Conservation (phyloP, 2,113 vertebrate species). For the Crocuta crocuta region DNA sequence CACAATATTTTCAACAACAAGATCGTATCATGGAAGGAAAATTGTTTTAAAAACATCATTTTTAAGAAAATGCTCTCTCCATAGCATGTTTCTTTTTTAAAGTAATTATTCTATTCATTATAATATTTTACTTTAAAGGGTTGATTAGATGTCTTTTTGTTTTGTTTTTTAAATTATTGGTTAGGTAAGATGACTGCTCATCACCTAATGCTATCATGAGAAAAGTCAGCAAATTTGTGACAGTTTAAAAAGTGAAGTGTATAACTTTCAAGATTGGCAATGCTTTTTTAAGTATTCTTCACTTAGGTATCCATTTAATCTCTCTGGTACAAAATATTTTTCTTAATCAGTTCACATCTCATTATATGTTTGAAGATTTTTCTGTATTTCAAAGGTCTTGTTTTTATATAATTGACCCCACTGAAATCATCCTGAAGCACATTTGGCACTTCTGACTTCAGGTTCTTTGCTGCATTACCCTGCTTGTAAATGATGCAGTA, state of each 20-base stretch:
- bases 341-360: not conserved
- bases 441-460: not conserved
- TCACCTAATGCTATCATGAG: not conserved
- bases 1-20: not conserved
- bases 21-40: constrained; percentile 5
- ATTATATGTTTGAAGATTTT: not conserved
- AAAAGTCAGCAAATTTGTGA: not conserved
- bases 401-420: not conserved
- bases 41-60: not conserved
- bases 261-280: not conserved
- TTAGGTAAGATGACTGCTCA: not conserved
- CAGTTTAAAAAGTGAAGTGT: not conserved
- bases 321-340: not conserved
- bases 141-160: not conserved
- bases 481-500: not conserved
- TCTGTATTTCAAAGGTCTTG: not conserved
- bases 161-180: not conserved
- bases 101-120: not conserved
- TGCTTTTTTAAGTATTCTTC: not conserved
- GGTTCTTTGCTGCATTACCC: not conserved
- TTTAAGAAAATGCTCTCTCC: not conserved
- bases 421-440: not conserved
- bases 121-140: not conserved
- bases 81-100: not conserved
- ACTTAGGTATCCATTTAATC: not conserved